Evolutionary conservation across 2,888 invertebrate species (phyloP).

Genomic region (Aricia artaxerxes): DNA sequence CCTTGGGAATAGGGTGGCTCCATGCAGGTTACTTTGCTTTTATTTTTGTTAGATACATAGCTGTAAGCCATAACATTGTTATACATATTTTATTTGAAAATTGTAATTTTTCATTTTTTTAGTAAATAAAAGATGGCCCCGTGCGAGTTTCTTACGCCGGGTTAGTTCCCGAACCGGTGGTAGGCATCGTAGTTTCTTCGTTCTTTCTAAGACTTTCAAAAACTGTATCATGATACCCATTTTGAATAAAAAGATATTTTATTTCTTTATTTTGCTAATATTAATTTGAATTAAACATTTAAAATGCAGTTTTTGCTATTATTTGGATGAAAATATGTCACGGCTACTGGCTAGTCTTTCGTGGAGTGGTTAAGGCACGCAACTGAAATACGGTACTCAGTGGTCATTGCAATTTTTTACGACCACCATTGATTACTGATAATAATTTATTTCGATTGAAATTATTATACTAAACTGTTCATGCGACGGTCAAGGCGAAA

Average conservation of each 20-base stretch:
- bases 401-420: background rate
- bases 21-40: too few relatives aligned
- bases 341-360: background rate
- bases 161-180: too few relatives aligned
- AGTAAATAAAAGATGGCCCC: too few relatives aligned
- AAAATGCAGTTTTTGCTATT: background rate
- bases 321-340: slow-evolving; percentile 1
- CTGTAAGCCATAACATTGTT: too few relatives aligned
- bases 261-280: background rate
- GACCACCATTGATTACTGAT: background rate
- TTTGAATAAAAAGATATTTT: background rate
- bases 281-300: background rate
- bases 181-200: too few relatives aligned
- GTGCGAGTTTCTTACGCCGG: too few relatives aligned
- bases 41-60: too few relatives aligned
- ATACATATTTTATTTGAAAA: too few relatives aligned
- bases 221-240: background rate
- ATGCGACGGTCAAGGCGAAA: background rate
- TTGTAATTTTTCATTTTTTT: too few relatives aligned
- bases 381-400: background rate
- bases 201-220: too few relatives aligned
- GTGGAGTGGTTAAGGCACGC: background rate
- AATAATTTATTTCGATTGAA: background rate
- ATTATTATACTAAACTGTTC: background rate
- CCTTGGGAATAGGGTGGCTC: too few relatives aligned